Conservation (phyloP, 92 coral and sea anemone genomes). For the Epizoanthus illoricatus region DNA sequence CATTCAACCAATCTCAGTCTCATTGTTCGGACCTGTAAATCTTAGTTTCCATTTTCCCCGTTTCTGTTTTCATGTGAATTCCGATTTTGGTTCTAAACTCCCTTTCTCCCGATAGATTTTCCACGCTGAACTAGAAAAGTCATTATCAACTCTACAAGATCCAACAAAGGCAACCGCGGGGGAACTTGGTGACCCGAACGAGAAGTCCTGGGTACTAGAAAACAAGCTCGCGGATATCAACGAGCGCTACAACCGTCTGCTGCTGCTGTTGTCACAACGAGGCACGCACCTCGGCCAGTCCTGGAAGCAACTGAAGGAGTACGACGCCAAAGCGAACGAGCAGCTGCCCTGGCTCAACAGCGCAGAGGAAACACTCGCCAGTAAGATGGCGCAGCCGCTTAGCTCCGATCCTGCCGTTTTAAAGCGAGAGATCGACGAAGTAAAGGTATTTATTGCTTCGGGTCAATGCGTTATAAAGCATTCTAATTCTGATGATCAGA, state of each 20-base stretch:
- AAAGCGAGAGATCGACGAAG: constrained; percentile 71
- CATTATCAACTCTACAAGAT: constrained; percentile 79
- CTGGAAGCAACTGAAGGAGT: constrained; percentile 94
- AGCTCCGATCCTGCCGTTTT: constrained; percentile 69
- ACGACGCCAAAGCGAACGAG: constrained; percentile 86
- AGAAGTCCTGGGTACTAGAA: constrained; percentile 99
- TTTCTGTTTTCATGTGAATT: background rate
- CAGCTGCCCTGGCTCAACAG: constrained; percentile 91
- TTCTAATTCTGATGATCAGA: background rate
- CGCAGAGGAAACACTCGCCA: constrained; percentile 81
- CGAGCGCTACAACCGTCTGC: constrained; percentile 92
- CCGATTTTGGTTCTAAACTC: background rate
- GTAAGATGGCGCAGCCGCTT: constrained; percentile 79
- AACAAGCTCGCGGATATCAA: constrained; percentile 97
- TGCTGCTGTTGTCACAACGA: constrained; percentile 80
- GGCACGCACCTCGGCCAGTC: constrained; percentile 91
- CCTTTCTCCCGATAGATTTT: constrained; percentile 62
- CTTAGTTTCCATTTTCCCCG: background rate
- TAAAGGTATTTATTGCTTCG: constrained; percentile 61
- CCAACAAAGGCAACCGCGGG: constrained; percentile 59
- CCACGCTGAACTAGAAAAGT: constrained; percentile 92
- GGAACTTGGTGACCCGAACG: constrained; percentile 81
- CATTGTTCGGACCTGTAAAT: too few species aligned
- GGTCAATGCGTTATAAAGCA: too few species aligned
- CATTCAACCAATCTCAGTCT: too few species aligned